These are phyloP conservation scores for Lepidurus arcticus DNA, from an alignment of 1,140 invertebrate genomes.

Conservation along the genomic window DNA sequence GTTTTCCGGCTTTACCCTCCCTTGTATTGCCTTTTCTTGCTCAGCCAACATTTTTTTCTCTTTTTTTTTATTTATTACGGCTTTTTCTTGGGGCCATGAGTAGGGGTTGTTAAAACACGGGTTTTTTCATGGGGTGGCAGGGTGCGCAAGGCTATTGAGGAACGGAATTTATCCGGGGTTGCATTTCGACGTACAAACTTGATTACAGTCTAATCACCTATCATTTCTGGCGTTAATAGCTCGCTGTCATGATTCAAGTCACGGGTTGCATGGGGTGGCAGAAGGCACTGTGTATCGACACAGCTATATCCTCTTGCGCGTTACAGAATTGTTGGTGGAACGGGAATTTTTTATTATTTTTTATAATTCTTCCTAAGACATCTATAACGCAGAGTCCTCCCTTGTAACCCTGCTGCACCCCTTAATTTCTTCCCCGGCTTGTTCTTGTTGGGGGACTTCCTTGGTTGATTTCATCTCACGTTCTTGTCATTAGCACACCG, in stretches of 20 bases:
- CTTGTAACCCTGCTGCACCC: not conserved
- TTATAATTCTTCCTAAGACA: too few relatives aligned
- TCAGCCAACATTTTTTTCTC: too few relatives aligned
- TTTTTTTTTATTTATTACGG: too few relatives aligned
- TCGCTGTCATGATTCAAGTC: not conserved
- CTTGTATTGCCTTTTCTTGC: too few relatives aligned
- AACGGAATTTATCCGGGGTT: not conserved
- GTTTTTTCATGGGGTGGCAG: not conserved
- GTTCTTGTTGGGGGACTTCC: not conserved
- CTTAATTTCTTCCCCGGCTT: not conserved
- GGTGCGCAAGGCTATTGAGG: not conserved
- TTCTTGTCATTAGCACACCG: slow-evolving; percentile 9
- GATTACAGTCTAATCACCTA: not conserved
- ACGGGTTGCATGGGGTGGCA: not conserved
- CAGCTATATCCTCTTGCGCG: too few relatives aligned
- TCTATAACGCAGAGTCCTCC: not conserved
- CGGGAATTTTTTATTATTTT: too few relatives aligned
- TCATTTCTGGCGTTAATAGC: slow-evolving; percentile 2
- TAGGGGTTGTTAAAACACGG: too few relatives aligned
- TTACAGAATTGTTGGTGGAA: too few relatives aligned
- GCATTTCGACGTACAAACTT: not conserved
- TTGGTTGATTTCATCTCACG: slow-evolving; percentile 13
- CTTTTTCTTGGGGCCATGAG: too few relatives aligned
- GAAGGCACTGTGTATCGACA: too few relatives aligned
- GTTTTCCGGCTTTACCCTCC: too few relatives aligned